Evolutionary conservation across 2,888 invertebrate species (phyloP).

Genomic region (Ferdinandea cuprea): DNA sequence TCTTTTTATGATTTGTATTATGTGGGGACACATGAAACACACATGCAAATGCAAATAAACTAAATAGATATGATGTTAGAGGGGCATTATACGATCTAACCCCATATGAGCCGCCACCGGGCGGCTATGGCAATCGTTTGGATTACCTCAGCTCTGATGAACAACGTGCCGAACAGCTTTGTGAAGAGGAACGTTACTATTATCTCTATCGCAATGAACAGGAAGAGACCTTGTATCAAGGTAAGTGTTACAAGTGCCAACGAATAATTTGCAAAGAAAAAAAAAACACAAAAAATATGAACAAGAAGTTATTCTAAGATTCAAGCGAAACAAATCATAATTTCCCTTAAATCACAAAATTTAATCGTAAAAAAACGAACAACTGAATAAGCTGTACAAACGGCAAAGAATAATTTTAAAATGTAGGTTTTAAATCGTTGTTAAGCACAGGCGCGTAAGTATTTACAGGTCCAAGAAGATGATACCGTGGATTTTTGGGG

Average conservation of each 20-base stretch:
- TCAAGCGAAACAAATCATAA: constrained; percentile 64
- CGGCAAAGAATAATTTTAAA: constrained; percentile 43
- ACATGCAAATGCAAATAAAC: constrained; percentile 72
- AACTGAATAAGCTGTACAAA: constrained; percentile 23
- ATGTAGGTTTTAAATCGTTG: constrained; percentile 66
- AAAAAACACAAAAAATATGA: constrained; percentile 28
- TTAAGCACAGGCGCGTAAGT: constrained; percentile 70
- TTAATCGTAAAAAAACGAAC: constrained; percentile 33
- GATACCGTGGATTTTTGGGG: constrained; percentile 19
- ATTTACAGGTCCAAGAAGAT: constrained; percentile 45
- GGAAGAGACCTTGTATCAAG: constrained; percentile 95
- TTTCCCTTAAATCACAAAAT: constrained; percentile 67
- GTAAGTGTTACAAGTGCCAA: constrained; percentile 83
- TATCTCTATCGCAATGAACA: constrained; percentile 93
- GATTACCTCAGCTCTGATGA: constrained; percentile 89
- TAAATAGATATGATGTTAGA: constrained; percentile 94
- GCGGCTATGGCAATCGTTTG: constrained; percentile 86
- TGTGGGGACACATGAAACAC: constrained; percentile 73
- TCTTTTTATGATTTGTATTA: constrained; percentile 74
- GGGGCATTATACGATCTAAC: constrained; percentile 94
- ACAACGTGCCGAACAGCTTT: constrained; percentile 92
- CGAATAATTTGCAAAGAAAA: constrained; percentile 38
- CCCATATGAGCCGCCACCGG: constrained; percentile 90
- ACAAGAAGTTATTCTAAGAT: constrained; percentile 54
- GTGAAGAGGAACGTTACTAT: constrained; percentile 97